Conservation (phyloP, 2,888 invertebrate species). For the Sinohyriopsis cumingii region DNA sequence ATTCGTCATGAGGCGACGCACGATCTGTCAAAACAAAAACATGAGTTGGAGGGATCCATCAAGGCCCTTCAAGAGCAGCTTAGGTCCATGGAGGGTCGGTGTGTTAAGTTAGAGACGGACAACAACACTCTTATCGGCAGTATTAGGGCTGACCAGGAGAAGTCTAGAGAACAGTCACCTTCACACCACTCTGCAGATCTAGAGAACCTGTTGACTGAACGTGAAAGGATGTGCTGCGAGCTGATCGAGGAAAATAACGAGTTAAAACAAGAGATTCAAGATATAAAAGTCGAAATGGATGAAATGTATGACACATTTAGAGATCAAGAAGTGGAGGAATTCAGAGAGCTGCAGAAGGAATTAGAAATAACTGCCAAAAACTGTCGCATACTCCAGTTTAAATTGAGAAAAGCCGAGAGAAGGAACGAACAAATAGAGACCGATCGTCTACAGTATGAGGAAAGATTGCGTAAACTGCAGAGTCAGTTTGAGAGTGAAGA, state of each 20-base stretch:
- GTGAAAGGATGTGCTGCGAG: slow-evolving; percentile 48
- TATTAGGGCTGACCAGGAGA: slow-evolving; percentile 26
- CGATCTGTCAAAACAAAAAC: slow-evolving; percentile 30
- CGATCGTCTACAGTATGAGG: slow-evolving; percentile 82
- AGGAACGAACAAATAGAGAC: slow-evolving; percentile 83
- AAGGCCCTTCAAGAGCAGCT: slow-evolving; percentile 70
- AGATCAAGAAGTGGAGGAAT: slow-evolving; percentile 98
- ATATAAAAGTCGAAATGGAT: slow-evolving; percentile 97
- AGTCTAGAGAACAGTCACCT: slow-evolving; percentile 19
- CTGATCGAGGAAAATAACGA: slow-evolving; percentile 58
- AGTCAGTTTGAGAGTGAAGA: slow-evolving; percentile 64
- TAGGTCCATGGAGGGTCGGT: slow-evolving; percentile 40
- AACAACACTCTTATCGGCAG: slow-evolving; percentile 35
- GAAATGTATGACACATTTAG: slow-evolving; percentile 94
- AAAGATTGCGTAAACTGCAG: slow-evolving; percentile 66
- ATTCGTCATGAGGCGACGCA: slow-evolving; percentile 28
- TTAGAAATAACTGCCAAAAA: slow-evolving; percentile 97
- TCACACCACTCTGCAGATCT: slow-evolving; percentile 24
- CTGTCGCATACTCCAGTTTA: slow-evolving; percentile 97
- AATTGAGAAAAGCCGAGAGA: slow-evolving; percentile 95
- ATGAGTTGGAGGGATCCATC: slow-evolving; percentile 65
- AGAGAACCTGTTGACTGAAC: slow-evolving; percentile 39
- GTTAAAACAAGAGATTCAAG: slow-evolving; percentile 81
- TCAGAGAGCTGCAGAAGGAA: slow-evolving; percentile 90
- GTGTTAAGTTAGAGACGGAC: slow-evolving; percentile 47